phyloP scores from a whole-genome alignment of 1,140 invertebrate genomes.

The Trichomalopsis sarcophagae region DNA sequence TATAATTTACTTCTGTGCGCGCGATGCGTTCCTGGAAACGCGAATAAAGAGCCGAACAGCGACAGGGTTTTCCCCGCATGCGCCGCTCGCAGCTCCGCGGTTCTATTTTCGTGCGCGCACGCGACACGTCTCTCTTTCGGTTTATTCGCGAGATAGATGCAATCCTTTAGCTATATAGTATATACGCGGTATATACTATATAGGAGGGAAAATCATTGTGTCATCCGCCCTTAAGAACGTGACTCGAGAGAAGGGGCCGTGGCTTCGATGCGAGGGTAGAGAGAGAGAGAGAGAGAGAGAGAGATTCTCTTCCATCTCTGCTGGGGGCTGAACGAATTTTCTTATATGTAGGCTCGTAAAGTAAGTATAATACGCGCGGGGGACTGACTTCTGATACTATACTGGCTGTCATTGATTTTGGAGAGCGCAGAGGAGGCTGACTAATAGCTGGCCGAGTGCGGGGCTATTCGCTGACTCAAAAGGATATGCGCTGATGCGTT shows the following conservation, averaged over 20 bases:
- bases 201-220: conserved; percentile 1
- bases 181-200: too few relatives aligned
- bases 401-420: conserved; percentile 13
- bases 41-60: neutral
- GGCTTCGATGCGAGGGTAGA: neutral
- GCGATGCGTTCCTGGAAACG: too few relatives aligned
- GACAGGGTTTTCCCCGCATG: neutral
- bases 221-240: conserved; percentile 15
- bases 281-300: too few relatives aligned
- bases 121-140: neutral
- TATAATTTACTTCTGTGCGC: too few relatives aligned
- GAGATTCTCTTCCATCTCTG: neutral
- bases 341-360: neutral
- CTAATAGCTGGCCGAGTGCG: neutral
- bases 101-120: neutral
- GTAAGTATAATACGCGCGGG: neutral
- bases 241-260: neutral
- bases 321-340: neutral
- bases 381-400: neutral
- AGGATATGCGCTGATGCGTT: neutral
- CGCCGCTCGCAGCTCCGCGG: too few relatives aligned
- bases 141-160: too few relatives aligned
- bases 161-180: too few relatives aligned
- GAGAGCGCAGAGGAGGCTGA: neutral
- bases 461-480: neutral